Evolutionary conservation across 2,888 invertebrate genomes (phyloP).

Genomic region (Oeneis ivallda): DNA sequence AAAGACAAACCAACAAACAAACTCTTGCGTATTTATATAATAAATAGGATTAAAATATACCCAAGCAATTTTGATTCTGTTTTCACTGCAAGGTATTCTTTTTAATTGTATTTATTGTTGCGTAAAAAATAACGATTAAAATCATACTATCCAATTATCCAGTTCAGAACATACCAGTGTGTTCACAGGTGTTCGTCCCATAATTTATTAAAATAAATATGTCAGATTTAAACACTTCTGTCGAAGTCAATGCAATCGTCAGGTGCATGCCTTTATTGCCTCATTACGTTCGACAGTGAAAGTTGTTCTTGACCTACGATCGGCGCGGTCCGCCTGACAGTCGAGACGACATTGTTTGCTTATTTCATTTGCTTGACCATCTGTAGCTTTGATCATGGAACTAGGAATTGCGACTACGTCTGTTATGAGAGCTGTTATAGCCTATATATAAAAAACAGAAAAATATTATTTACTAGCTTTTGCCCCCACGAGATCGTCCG

Average conservation of each 20-base stretch:
- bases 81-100: too few species aligned
- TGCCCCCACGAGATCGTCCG: too few species aligned
- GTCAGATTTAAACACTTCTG: conserved; percentile 3
- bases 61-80: too few species aligned
- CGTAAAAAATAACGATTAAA: too few species aligned
- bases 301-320: conserved; percentile 44
- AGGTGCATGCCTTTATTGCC: conserved; percentile 33
- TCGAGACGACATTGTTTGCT: conserved; percentile 24
- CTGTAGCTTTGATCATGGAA: too few species aligned
- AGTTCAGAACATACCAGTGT: too few species aligned
- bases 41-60: too few species aligned
- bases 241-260: conserved; percentile 23
- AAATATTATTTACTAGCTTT: too few species aligned
- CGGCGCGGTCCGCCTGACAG: conserved; percentile 10
- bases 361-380: conserved; percentile 13
- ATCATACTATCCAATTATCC: too few species aligned
- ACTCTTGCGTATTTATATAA: too few species aligned
- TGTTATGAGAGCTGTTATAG: neutral
- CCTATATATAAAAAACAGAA: neutral
- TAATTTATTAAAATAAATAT: neutral
- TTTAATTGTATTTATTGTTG: neutral
- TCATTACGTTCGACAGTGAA: conserved; percentile 39
- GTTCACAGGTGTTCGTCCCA: too few species aligned
- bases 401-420: neutral
- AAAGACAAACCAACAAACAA: too few species aligned